phyloP scores from a whole-genome alignment of 2,888 invertebrate species.

The Boloria selene region DNA sequence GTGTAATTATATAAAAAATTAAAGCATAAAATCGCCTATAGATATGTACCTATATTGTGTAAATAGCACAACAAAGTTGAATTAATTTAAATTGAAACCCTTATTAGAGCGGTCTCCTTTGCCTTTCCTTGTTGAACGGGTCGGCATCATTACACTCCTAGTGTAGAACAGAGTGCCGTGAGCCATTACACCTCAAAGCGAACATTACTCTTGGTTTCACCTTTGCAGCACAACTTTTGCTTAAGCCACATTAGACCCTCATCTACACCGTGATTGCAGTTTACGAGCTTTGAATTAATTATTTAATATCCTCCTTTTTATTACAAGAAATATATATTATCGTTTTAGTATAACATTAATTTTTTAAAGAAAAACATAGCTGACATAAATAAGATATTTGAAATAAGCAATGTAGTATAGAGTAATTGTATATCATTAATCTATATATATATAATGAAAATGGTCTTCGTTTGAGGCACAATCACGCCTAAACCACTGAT shows the following conservation, averaged over 20 bases:
- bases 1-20: too few relatives aligned
- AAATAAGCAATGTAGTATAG: too few relatives aligned
- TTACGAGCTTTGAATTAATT: slow-evolving; percentile 29
- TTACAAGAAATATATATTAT: not conserved
- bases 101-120: slow-evolving; percentile 4
- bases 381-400: too few relatives aligned
- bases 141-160: slow-evolving; percentile 8
- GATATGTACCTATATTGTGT: not conserved
- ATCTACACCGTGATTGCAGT: slow-evolving; percentile 33
- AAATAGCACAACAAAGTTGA: not conserved
- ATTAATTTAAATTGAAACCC: slow-evolving; percentile 13
- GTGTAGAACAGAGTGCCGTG: slow-evolving; percentile 44
- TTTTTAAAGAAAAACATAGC: too few relatives aligned
- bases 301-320: slow-evolving; percentile 24
- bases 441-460: too few relatives aligned
- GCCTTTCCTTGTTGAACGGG: not conserved
- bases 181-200: slow-evolving; percentile 44
- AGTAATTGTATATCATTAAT: too few relatives aligned
- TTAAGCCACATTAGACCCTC: slow-evolving; percentile 36
- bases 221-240: slow-evolving; percentile 38
- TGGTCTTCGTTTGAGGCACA: too few relatives aligned
- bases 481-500: too few relatives aligned
- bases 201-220: slow-evolving; percentile 44
- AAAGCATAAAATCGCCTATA: not conserved
- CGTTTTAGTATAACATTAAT: too few relatives aligned